Percentiles rank a stretch among this genome's conserved stretches.
These are phyloP conservation scores for Melanotus villosus DNA, from an alignment of 2,888 invertebrate species.

Conservation along the genomic window DNA sequence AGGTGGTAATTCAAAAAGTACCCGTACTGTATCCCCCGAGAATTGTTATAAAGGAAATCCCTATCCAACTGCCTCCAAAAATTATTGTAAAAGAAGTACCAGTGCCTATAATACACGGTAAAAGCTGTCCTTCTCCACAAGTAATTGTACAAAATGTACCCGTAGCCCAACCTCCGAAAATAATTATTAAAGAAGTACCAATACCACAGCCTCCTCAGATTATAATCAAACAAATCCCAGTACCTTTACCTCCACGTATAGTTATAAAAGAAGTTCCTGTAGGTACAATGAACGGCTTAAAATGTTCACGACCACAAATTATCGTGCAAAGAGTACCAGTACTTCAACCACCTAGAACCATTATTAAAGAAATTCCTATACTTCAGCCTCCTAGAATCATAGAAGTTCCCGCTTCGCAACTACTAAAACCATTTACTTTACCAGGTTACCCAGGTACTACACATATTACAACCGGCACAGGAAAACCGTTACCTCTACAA, in stretches of 20 bases:
- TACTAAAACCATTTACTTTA: not conserved
- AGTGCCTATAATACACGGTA: conserved; percentile 22
- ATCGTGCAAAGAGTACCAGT: not conserved
- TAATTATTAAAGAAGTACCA: conserved; percentile 34
- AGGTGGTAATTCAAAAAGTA: conserved; percentile 24
- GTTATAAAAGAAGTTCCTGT: conserved; percentile 18
- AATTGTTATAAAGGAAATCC: conserved; percentile 33
- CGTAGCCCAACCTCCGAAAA: conserved; percentile 21
- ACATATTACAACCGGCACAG: too few species aligned
- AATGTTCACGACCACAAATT: not conserved
- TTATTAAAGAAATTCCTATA: conserved; percentile 12
- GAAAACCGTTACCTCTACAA: not conserved
- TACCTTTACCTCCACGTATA: conserved; percentile 19
- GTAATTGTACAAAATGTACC: conserved; percentile 32
- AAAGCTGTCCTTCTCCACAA: conserved; percentile 5
- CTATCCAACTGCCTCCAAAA: conserved; percentile 16
- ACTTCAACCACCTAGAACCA: not conserved
- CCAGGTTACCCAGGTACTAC: too few species aligned
- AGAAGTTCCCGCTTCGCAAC: not conserved
- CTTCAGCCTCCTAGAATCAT: conserved; percentile 25
- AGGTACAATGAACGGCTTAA: not conserved
- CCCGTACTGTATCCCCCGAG: conserved; percentile 24
- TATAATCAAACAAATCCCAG: conserved; percentile 29
- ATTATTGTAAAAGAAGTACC: conserved; percentile 26
- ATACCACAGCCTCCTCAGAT: conserved; percentile 28